Evolutionary conservation across 2,888 invertebrate species (phyloP).

Genomic region (Penaeus monodon): DNA sequence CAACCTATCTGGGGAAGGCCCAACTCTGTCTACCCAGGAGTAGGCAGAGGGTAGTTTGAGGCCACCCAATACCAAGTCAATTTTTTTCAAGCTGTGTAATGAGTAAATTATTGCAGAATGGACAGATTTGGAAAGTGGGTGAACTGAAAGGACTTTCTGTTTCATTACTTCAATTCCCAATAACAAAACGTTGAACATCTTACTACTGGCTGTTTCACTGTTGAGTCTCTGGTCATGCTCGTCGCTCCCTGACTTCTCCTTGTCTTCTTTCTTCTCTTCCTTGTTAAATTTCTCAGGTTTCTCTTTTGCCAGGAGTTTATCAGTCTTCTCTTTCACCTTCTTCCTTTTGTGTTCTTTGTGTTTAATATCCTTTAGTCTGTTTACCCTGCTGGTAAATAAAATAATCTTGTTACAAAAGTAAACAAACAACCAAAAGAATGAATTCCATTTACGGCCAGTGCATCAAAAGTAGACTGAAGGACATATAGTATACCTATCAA

Average conservation of each 20-base stretch:
- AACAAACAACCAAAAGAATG: neutral
- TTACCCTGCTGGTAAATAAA: slow-evolving; percentile 32
- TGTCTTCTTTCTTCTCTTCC: slow-evolving; percentile 31
- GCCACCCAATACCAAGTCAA: too few species aligned
- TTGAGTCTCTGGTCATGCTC: slow-evolving; percentile 27
- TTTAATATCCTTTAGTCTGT: slow-evolving; percentile 52
- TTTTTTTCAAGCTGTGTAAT: too few species aligned
- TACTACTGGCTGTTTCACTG: slow-evolving; percentile 45
- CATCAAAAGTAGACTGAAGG: too few species aligned
- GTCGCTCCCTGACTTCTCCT: slow-evolving; percentile 12
- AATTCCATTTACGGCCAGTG: too few species aligned
- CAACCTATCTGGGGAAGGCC: too few species aligned
- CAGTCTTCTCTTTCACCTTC: slow-evolving; percentile 52
- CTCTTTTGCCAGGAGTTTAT: slow-evolving; percentile 36
- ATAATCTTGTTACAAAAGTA: neutral
- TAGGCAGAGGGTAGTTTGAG: too few species aligned
- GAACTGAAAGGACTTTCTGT: too few species aligned
- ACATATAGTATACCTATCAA: too few species aligned
- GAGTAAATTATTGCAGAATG: too few species aligned
- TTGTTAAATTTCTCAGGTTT: slow-evolving; percentile 31
- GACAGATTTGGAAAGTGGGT: too few species aligned
- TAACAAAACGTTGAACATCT: neutral
- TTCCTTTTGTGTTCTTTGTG: slow-evolving; percentile 58
- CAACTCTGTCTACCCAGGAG: too few species aligned
- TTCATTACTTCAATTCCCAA: too few species aligned